Evolutionary conservation across 2,888 invertebrate species (phyloP), one percentile per base, ranked within the genome.

Genomic region (Helobdella robusta): DNA sequence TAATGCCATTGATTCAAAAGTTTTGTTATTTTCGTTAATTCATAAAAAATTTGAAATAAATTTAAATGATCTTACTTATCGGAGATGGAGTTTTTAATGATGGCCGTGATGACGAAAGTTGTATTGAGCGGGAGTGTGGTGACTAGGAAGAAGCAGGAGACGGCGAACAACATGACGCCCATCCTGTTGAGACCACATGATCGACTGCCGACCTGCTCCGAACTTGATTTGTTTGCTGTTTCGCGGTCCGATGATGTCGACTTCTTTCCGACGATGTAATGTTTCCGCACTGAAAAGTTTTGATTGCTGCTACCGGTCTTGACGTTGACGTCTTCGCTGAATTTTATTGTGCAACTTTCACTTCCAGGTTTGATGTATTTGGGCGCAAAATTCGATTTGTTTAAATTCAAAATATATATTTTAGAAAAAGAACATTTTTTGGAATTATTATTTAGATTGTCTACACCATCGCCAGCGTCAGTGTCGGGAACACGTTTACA

Each of bases 111-210:
- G 59, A 67, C 64, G 50, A 64, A 59, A 35, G 46, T 61, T 25
- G 46, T 52, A 56, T 68, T 68, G 59, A 68, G 62, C 3, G 68
- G 68, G 25, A 68, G 58, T 5, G 68, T 68, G 25, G 63, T 66
- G 35, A 62, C 35, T 6, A 68, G 62, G 66, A 68, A 68, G 18
- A 66, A 52, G 63, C 67, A 68, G 0, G 68, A 68, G 28, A 68
- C 63, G 25, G 68, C 50, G 63, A 68, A 23, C 63, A 68, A 28
- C 63, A 66, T 68, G 5, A 66, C 50, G 52, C 61, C 36, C n/a
- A 66, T 60, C 25, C 50, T 59, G n/a, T 50, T 4, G 6, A 25
- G 32, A 20, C 56, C 32, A n/a, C n/a, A n/a, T n/a, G 28, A 30
- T n/a, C 32, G 8, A 32, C 56, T 15, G 56, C 56, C 56, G 11